Percentiles rank a stretch among this genome's conserved stretches.
Conservation (phyloP, 2,888 invertebrate species). For the Capitulum mitella region DNA sequence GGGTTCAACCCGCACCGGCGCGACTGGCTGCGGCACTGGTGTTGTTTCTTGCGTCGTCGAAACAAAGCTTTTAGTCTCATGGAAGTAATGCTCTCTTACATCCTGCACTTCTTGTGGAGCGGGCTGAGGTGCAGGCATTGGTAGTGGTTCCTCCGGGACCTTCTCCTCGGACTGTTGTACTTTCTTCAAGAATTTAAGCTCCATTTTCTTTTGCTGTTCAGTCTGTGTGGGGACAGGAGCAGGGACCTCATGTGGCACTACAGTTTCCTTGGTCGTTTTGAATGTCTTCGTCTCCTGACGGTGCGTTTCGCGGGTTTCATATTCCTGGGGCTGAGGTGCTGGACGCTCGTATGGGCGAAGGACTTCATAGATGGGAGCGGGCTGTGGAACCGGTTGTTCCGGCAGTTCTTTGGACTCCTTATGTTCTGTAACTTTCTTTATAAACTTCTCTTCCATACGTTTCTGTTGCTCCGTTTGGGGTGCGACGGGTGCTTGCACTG, state of each 20-base stretch:
- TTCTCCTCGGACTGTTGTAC: not conserved
- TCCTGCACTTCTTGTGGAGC: not conserved
- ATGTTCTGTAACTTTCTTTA: not conserved
- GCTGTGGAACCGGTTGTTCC: not conserved
- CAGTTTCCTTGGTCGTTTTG: not conserved
- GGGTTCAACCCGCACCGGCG: not conserved
- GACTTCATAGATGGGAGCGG: not conserved
- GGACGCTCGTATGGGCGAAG: not conserved
- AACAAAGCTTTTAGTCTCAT: not conserved
- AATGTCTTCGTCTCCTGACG: not conserved
- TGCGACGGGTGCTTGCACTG: not conserved
- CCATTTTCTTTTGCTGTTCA: not conserved
- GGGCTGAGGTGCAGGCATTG: not conserved
- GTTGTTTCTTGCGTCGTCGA: not conserved
- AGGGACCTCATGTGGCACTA: not conserved
- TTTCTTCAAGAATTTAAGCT: not conserved
- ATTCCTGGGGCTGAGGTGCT: not conserved
- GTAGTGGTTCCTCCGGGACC: not conserved
- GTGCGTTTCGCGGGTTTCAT: not conserved
- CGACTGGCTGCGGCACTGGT: not conserved
- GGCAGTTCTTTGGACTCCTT: not conserved
- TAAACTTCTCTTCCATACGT: conserved; percentile 2
- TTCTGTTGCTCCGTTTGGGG: not conserved
- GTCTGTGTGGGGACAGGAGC: not conserved
- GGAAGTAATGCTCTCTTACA: not conserved